These are phyloP conservation scores for Apocheima hispidaria DNA, from an alignment of 2,888 invertebrate genomes.

Conservation along the genomic window DNA sequence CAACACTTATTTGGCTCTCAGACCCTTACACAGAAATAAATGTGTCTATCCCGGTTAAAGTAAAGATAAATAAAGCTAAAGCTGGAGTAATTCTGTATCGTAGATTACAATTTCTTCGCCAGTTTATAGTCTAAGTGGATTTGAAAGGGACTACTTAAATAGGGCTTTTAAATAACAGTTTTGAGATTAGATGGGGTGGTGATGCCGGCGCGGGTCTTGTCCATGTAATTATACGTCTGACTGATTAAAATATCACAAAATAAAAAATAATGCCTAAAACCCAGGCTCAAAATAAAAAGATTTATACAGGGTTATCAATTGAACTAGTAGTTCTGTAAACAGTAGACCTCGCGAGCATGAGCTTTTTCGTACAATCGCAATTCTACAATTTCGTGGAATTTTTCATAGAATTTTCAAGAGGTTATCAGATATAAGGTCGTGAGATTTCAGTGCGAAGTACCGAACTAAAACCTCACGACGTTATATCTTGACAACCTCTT, in stretches of 20 bases:
- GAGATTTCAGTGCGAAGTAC: no score
- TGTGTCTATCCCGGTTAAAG: constrained; percentile 25
- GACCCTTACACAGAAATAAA: constrained; percentile 20
- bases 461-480: no score
- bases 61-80: constrained; percentile 27
- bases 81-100: constrained; percentile 21
- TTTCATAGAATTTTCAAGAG: no score
- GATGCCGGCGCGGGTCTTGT: not conserved
- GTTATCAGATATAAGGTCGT: no score
- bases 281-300: no score
- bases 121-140: constrained; percentile 24
- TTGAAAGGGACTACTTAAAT: constrained; percentile 21
- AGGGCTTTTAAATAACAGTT: constrained; percentile 10
- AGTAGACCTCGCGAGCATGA: no score
- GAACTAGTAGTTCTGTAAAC: no score
- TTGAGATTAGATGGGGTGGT: constrained; percentile 7
- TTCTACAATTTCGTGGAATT: no score
- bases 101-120: constrained; percentile 28
- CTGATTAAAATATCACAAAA: not conserved
- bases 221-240: not conserved
- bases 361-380: no score
- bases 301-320: no score
- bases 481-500: no score
- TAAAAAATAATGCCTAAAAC: no score
- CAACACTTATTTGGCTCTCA: constrained; percentile 19